phyloP scores from a whole-genome alignment of 2,797 vertebrate species.

The Thripadectes ignobilis region DNA sequence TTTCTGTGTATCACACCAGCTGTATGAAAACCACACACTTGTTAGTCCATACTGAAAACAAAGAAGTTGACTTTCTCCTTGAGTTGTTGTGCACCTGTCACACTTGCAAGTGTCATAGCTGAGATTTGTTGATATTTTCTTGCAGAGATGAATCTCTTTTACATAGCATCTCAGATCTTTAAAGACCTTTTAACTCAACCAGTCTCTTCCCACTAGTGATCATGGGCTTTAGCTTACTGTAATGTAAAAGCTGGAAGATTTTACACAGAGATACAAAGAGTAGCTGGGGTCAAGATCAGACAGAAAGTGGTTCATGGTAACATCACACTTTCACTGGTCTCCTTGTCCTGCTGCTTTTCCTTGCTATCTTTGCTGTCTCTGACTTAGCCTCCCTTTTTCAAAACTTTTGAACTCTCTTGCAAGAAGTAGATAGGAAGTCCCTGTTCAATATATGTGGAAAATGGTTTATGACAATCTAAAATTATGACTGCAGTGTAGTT shows the following conservation, averaged over 20 bases:
- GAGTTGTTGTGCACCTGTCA: neutral
- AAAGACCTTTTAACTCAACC: neutral
- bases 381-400: neutral
- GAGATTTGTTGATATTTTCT: neutral
- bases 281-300: neutral
- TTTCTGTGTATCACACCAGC: neutral
- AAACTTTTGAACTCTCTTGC: neutral
- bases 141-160: neutral
- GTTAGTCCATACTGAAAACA: neutral
- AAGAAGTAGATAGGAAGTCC: neutral
- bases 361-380: neutral
- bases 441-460: neutral
- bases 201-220: neutral
- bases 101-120: neutral
- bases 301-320: neutral
- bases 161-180: neutral
- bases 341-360: neutral
- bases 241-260: neutral
- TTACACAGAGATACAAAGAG: neutral
- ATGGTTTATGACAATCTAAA: neutral
- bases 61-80: neutral
- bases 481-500: fast-evolving
- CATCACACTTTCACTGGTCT: neutral
- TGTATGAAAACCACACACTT: neutral
- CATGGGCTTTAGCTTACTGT: neutral